Percentiles rank a stretch among this genome's conserved stretches.
Evolutionary conservation across 30 jellyfish, hydroid and myxozoan genomes (phyloP).

Genomic region (Catostylus mosaicus): DNA sequence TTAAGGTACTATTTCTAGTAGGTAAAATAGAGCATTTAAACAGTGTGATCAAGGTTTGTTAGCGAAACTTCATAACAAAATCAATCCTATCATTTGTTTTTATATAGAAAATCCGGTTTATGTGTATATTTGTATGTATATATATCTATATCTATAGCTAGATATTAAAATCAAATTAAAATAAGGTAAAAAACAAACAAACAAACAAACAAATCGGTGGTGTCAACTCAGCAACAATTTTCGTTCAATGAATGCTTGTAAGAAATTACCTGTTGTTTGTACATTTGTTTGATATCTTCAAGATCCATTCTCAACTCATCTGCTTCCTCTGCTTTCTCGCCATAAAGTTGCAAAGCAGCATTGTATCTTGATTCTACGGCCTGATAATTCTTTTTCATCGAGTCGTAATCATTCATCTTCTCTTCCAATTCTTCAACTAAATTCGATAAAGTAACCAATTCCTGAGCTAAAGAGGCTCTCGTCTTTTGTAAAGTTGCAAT

Average conservation of each 20-base stretch:
- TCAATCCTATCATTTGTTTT: too few relatives aligned
- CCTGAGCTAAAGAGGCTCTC: slow-evolving; percentile 91
- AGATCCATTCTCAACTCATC: slow-evolving; percentile 94
- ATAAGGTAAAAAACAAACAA: too few relatives aligned
- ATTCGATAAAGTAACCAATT: slow-evolving; percentile 68
- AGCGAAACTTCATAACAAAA: too few relatives aligned
- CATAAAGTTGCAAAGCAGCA: slow-evolving; percentile 90
- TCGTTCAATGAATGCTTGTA: too few relatives aligned
- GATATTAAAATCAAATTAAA: not conserved
- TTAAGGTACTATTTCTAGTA: too few relatives aligned
- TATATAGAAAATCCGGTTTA: too few relatives aligned
- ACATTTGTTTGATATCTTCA: slow-evolving; percentile 80
- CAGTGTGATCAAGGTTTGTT: too few relatives aligned
- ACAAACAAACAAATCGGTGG: too few relatives aligned
- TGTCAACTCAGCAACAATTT: too few relatives aligned
- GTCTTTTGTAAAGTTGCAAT: slow-evolving; percentile 71
- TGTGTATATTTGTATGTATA: too few relatives aligned
- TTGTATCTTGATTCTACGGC: slow-evolving; percentile 76
- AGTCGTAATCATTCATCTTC: slow-evolving; percentile 39
- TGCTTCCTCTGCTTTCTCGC: slow-evolving; percentile 92
- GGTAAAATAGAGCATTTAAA: too few relatives aligned
- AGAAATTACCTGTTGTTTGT: slow-evolving; percentile 92
- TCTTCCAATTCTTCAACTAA: slow-evolving; percentile 72
- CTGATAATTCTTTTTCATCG: slow-evolving; percentile 46
- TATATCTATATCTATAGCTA: not conserved